phyloP scores from a whole-genome alignment of 2,113 vertebrate genomes.

The Cygnus atratus region DNA sequence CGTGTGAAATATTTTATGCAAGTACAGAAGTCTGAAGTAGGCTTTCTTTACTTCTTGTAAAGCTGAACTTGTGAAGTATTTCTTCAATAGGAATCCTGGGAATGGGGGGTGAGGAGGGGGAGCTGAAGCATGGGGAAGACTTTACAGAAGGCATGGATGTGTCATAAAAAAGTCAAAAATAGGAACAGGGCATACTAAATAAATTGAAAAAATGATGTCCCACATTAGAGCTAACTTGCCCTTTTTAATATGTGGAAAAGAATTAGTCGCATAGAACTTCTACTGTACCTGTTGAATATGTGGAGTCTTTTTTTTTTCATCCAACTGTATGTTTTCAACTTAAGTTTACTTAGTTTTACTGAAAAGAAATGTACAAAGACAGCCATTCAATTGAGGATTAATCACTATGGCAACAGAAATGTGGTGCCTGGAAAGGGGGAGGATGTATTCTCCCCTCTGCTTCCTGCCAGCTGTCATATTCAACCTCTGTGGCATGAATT shows the following conservation, averaged over 20 bases:
- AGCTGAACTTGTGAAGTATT: background rate
- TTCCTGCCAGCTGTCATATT: slow-evolving; percentile 86
- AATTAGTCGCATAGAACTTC: slow-evolving; percentile 46
- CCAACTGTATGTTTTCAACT: slow-evolving; percentile 74
- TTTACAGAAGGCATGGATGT: background rate
- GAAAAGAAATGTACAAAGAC: slow-evolving; percentile 83
- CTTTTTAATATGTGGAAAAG: slow-evolving; percentile 46
- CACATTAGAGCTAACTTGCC: slow-evolving; percentile 28
- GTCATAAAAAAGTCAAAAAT: background rate
- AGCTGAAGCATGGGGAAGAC: background rate
- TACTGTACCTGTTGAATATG: slow-evolving; percentile 64
- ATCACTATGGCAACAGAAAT: slow-evolving; percentile 79
- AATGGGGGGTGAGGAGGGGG: background rate
- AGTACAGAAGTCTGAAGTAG: background rate
- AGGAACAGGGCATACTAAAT: slow-evolving; percentile 5
- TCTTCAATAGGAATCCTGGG: background rate
- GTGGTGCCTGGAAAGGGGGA: slow-evolving; percentile 75
- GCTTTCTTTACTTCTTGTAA: background rate
- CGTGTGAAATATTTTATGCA: background rate
- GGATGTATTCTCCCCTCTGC: slow-evolving; percentile 76
- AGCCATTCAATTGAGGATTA: slow-evolving; percentile 83
- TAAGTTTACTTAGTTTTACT: slow-evolving; percentile 79
- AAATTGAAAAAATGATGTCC: slow-evolving; percentile 45
- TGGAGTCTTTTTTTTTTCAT: slow-evolving; percentile 58
- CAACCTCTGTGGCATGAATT: slow-evolving; percentile 74